A percentile compares a stretch with the other conserved stretches of the same genome.
phyloP scores from a whole-genome alignment of 2,888 invertebrate species.

The Apamea crenata region DNA sequence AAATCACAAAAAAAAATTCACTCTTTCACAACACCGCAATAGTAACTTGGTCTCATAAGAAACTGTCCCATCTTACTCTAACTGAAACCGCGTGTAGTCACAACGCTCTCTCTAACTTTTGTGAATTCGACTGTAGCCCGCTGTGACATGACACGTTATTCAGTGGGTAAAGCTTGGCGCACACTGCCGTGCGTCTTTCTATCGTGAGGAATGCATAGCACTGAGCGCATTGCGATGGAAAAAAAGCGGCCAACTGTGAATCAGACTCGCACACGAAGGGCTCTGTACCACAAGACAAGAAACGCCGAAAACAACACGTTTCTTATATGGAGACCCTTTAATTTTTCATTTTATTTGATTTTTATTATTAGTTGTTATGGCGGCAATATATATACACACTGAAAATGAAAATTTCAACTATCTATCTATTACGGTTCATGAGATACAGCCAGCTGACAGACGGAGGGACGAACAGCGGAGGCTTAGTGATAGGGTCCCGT shows the following conservation, averaged over 20 bases:
- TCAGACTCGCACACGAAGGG: background rate
- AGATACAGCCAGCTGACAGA: background rate
- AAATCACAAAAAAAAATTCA: conserved; percentile 2
- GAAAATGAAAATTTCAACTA: background rate
- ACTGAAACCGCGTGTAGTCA: conserved; percentile 30
- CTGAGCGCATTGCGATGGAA: background rate
- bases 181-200: background rate
- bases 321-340: background rate
- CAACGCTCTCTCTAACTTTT: conserved; percentile 34
- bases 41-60: conserved; percentile 7
- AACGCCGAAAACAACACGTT: background rate
- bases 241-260: background rate
- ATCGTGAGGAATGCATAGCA: background rate
- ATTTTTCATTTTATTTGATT: background rate
- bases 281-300: background rate
- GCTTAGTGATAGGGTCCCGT: background rate
- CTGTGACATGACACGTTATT: background rate
- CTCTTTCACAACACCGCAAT: conserved; percentile 1
- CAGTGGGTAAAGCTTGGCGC: background rate
- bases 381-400: background rate
- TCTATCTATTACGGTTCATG: background rate
- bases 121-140: conserved; percentile 27
- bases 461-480: background rate
- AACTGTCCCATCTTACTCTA: background rate
- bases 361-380: background rate